Conservation (phyloP, 64 coral and sea anemone genomes). For the Pocillopora verrucosa region DNA sequence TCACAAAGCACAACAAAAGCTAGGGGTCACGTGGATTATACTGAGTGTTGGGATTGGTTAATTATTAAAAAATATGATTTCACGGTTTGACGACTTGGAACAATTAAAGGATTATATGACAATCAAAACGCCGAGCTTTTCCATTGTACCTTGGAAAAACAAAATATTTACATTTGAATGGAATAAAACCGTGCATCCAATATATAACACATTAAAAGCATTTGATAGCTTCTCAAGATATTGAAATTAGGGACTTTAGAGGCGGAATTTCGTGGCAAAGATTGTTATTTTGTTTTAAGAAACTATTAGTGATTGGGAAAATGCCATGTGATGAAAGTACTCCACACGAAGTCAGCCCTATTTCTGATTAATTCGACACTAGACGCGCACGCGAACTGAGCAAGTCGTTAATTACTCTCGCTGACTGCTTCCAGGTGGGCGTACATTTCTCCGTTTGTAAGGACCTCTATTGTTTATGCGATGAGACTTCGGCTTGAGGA, state of each 20-base stretch:
- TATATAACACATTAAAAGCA: slow-evolving; percentile 1
- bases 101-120: slow-evolving; percentile 16
- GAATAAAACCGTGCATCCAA: slow-evolving; percentile 14
- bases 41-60: slow-evolving; percentile 39
- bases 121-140: neutral
- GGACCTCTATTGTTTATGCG: neutral
- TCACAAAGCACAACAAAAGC: neutral
- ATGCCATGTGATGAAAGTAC: neutral
- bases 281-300: neutral
- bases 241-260: neutral
- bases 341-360: neutral
- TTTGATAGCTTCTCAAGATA: neutral
- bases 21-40: neutral
- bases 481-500: neutral
- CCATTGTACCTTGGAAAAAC: neutral
- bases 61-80: slow-evolving; percentile 1
- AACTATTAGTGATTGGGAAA: neutral
- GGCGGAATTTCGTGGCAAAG: neutral
- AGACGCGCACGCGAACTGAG: slow-evolving; percentile 24
- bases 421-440: slow-evolving; percentile 12
- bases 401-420: slow-evolving; percentile 17
- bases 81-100: neutral
- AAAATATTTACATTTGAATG: slow-evolving; percentile 29
- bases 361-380: neutral
- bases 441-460: neutral